Conservation (phyloP, 64 coral and sea anemone species). For the Catalaphyllia jardinei region DNA sequence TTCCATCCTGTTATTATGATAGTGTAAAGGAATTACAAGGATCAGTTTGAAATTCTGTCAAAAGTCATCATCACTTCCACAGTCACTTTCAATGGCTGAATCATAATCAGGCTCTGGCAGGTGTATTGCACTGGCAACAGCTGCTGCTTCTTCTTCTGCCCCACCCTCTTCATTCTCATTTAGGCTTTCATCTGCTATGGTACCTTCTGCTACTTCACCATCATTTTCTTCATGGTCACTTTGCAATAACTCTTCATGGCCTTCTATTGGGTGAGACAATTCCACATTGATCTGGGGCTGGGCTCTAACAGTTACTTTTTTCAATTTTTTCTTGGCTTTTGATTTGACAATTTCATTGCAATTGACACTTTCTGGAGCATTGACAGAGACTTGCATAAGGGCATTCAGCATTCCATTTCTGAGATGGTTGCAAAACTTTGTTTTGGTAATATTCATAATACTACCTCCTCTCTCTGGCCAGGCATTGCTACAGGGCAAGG, state of each 20-base stretch:
- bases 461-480: constrained; percentile 54
- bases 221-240: neutral
- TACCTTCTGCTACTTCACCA: neutral
- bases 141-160: neutral
- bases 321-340: constrained; percentile 6
- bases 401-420: constrained; percentile 33
- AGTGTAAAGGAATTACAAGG: no score
- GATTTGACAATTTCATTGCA: constrained; percentile 25
- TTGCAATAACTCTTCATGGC: no score
- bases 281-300: neutral
- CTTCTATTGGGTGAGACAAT: no score
- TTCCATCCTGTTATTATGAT: no score
- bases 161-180: neutral
- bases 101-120: neutral
- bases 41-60: no score
- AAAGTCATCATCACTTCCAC: neutral
- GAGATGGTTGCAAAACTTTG: constrained; percentile 36
- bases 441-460: constrained; percentile 50
- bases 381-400: constrained; percentile 46
- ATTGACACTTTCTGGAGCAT: constrained; percentile 40
- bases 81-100: neutral
- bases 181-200: neutral
- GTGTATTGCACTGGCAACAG: no score
- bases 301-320: neutral
- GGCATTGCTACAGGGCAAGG: constrained; percentile 40